Evolutionary conservation across 2,113 vertebrate genomes (phyloP).

Genomic region (Dicaeum eximium): DNA sequence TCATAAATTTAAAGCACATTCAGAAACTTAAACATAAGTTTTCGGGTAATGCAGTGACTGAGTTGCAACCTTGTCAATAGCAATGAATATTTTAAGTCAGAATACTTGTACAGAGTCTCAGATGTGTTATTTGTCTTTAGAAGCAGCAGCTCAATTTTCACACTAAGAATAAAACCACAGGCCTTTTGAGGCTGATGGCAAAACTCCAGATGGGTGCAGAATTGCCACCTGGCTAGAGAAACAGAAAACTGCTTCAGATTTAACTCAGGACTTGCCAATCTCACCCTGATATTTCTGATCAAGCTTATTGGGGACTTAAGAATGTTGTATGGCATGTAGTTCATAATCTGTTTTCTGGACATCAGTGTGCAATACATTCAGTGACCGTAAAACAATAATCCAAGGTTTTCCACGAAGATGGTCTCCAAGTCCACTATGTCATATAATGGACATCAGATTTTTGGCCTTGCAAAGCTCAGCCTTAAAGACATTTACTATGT

Average conservation of each 20-base stretch:
- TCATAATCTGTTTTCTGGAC: neutral
- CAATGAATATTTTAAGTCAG: neutral
- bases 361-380: neutral
- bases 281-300: neutral
- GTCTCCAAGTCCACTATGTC: slow-evolving; percentile 38
- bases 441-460: slow-evolving; percentile 61
- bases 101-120: neutral
- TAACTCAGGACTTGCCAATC: neutral
- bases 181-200: neutral
- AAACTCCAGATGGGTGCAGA: neutral
- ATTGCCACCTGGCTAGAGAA: neutral
- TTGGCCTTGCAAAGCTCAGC: slow-evolving; percentile 9
- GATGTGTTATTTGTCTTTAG: neutral
- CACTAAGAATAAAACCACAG: neutral
- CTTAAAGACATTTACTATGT: slow-evolving; percentile 21
- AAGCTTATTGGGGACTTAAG: neutral
- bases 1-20: slow-evolving; percentile 16
- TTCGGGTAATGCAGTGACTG: slow-evolving; percentile 20
- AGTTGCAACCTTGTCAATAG: slow-evolving; percentile 18
- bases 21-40: neutral
- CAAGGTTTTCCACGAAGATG: slow-evolving; percentile 5
- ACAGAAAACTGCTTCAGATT: neutral
- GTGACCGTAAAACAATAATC: slow-evolving; percentile 22
- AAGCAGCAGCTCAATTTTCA: neutral
- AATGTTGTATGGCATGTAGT: neutral